These are phyloP conservation scores for Ardeotis arabs DNA, from an alignment of 2,113 vertebrate species.

Conservation along the genomic window DNA sequence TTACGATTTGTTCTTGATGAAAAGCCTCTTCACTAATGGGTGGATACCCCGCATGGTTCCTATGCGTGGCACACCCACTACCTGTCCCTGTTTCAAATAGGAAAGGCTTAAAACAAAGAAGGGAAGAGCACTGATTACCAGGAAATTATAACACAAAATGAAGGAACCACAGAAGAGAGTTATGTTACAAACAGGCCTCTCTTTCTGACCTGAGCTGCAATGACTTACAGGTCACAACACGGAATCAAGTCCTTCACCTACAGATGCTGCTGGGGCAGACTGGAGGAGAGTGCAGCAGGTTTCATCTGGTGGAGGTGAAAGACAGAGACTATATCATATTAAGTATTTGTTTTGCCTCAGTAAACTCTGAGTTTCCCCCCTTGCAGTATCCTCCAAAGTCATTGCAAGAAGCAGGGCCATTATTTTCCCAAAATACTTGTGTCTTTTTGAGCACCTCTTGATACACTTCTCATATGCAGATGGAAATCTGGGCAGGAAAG, in stretches of 20 bases:
- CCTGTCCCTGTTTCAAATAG: conserved; percentile 9
- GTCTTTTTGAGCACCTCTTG: neutral
- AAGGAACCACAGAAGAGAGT: neutral
- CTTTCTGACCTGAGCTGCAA: neutral
- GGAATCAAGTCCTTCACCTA: neutral
- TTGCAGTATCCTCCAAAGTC: neutral
- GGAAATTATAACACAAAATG: conserved; percentile 44
- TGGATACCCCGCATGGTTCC: conserved; percentile 3
- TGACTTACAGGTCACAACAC: neutral
- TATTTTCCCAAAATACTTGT: neutral
- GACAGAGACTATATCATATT: neutral
- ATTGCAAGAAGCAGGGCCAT: neutral
- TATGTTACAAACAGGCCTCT: neutral
- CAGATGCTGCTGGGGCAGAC: neutral
- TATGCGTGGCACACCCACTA: conserved; percentile 12
- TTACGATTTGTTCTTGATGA: conserved; percentile 7
- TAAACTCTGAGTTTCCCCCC: neutral
- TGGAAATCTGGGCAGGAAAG: neutral
- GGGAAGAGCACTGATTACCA: conserved; percentile 51
- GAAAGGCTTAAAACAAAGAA: conserved; percentile 62
- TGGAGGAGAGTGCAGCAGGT: neutral
- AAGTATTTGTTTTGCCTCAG: neutral
- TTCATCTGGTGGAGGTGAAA: neutral
- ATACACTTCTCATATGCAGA: neutral
- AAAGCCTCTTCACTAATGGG: conserved; percentile 14